These are phyloP conservation scores for Aphidius ervi DNA, from an alignment of 1,140 invertebrate species.

Conservation along the genomic window DNA sequence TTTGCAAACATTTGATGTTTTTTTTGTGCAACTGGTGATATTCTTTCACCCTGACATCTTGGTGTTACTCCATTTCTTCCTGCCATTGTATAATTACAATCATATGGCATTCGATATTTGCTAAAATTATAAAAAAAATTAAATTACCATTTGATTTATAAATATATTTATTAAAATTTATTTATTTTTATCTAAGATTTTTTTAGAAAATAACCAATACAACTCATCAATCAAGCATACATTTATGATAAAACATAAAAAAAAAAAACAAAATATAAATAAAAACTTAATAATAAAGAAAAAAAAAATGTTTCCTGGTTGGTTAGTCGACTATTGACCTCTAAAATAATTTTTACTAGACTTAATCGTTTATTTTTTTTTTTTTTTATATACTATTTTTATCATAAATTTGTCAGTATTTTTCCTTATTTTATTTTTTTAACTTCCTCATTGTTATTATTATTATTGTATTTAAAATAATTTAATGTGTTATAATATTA, in stretches of 20 bases:
- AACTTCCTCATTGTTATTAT: too few relatives aligned
- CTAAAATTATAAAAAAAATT: conserved; percentile 37
- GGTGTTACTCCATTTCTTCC: conserved; percentile 39
- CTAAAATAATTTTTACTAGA: too few relatives aligned
- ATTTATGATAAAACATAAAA: conserved; percentile 4
- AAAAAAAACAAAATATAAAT: not conserved
- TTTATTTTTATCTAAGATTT: not conserved
- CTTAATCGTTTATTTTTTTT: too few relatives aligned
- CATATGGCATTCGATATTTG: conserved; percentile 74
- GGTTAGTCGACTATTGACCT: too few relatives aligned
- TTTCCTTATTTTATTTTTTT: too few relatives aligned
- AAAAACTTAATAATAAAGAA: too few relatives aligned
- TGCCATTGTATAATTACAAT: conserved; percentile 62
- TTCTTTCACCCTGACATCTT: conserved; percentile 44
- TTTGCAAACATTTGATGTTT: conserved; percentile 91
- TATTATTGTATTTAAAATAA: too few relatives aligned
- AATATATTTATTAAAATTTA: not conserved
- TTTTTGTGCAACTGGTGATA: conserved; percentile 78
- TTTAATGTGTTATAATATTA: conserved; percentile 17
- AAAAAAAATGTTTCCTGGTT: too few relatives aligned
- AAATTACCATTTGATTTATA: conserved; percentile 6
- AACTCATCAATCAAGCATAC: not conserved
- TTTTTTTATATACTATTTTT: too few relatives aligned
- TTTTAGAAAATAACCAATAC: conserved; percentile 6
- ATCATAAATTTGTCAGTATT: too few relatives aligned